Base-by-base conservation (phyloP, 2,888 invertebrate species). In the Scaptodrosophila latifasciaeformis region DNA sequence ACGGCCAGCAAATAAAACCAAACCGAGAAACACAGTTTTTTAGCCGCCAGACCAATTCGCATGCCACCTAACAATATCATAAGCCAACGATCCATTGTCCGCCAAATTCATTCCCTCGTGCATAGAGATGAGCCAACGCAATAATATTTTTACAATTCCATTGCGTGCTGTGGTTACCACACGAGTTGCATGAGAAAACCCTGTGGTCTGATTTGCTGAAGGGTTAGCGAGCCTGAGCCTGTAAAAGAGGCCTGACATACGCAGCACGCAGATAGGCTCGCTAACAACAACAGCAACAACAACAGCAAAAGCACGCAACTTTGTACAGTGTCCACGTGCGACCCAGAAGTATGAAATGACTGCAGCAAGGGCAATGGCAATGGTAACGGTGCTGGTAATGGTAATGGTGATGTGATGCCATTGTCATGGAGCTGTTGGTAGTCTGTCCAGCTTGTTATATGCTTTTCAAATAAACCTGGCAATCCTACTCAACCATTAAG, bases 121-220 rank as follows among this genome's bases (percentile, higher is more conserved):
- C 40, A n/a, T 21, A 6, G 6, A n/a, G 12, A 40, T 18, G 15
- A 40, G 40, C 37, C n/a, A 24, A 5, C 21, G 24, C 40, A 40
- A 40, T 40, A 40, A 40, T 40, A 40, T 40, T 40, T 40, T 40
- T 21, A 40, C 40, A 40, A 40, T 40, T 40, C 17, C 10, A 21
- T 21, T 21, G n/a, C 40, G 40, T 40, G 13, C 13, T 40, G 40
- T 19, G 40, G 40, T 40, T 21, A 21, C 6, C 40, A 7, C 4
- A 3, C 3, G 24, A 7, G 24, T 7, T 5, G 37, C 15, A n/a
- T 34, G 34, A 34, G 13, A 34, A 34, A 34, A 13, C 12, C n/a
- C n/a, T n/a, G n/a, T n/a, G n/a, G n/a, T n/a, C n/a, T n/a, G n/a
- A 27, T 27, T 27, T 27, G 5, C 27, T 27, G 27, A 27, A 7